These are phyloP conservation scores for Drosophila kikkawai DNA, from an alignment of 1,140 invertebrate species.

Conservation along the genomic window DNA sequence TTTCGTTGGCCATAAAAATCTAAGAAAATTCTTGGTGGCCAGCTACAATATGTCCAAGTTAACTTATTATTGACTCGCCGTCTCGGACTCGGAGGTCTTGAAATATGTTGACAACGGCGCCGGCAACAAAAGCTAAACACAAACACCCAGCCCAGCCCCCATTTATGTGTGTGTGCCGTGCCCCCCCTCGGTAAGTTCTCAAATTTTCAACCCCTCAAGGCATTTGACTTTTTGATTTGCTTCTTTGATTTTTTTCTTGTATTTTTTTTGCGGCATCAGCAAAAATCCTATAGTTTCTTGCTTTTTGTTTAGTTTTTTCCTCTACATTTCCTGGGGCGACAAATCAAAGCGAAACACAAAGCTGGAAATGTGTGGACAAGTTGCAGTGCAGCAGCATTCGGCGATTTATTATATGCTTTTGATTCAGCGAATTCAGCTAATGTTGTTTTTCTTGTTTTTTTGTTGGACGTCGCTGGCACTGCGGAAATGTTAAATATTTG, in stretches of 20 bases:
- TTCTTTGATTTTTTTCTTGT: constrained; percentile 30
- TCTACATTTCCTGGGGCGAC: constrained; percentile 53
- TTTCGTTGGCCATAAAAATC: constrained; percentile 65
- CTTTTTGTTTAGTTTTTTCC: constrained; percentile 33
- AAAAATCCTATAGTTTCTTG: constrained; percentile 60
- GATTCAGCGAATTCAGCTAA: constrained; percentile 51
- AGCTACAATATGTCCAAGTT: constrained; percentile 60
- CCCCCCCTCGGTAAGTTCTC: constrained; percentile 25
- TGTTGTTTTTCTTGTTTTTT: constrained; percentile 34
- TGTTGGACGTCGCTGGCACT: constrained; percentile 18
- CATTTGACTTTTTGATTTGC: constrained; percentile 77
- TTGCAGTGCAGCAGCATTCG: constrained; percentile 65
- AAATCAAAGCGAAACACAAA: constrained; percentile 79
- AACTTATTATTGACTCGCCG: constrained; percentile 73
- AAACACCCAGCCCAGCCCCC: constrained; percentile 9
- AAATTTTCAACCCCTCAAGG: constrained; percentile 68
- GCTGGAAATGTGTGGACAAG: constrained; percentile 51
- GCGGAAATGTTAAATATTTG: constrained; percentile 83
- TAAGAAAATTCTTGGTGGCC: constrained; percentile 46
- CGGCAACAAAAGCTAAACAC: constrained; percentile 66
- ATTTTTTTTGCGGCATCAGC: constrained; percentile 67
- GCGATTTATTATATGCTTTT: constrained; percentile 75
- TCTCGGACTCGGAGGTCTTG: constrained; percentile 42
- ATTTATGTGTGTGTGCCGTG: background rate
- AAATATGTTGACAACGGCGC: constrained; percentile 83